These are phyloP conservation scores for Beaufortia kweichowensis DNA, from an alignment of 2,113 vertebrate species.

Conservation along the genomic window DNA sequence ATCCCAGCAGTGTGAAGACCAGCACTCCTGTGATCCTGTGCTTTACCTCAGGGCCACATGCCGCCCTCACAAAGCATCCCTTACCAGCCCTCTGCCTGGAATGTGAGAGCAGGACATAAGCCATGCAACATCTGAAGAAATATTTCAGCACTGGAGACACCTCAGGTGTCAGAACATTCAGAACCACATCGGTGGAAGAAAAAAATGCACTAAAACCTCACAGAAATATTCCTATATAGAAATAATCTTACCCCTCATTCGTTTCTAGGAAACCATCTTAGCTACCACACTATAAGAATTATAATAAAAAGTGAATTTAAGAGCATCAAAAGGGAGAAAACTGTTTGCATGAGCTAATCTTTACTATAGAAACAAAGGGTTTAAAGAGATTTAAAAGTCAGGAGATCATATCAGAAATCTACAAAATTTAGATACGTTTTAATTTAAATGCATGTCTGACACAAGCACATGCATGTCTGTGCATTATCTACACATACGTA, in stretches of 20 bases:
- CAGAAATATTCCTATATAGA: not conserved
- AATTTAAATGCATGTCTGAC: too few species aligned
- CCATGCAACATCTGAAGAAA: slow-evolving; percentile 43
- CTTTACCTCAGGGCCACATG: slow-evolving; percentile 36
- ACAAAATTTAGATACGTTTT: too few species aligned
- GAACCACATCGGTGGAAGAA: slow-evolving; percentile 28
- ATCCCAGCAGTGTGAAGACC: slow-evolving; percentile 16
- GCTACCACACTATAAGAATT: slow-evolving; percentile 27
- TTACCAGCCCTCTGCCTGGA: slow-evolving; percentile 41
- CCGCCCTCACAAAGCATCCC: slow-evolving; percentile 21
- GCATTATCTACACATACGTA: not conserved
- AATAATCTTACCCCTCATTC: not conserved
- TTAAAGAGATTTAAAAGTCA: too few species aligned
- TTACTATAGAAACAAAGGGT: not conserved
- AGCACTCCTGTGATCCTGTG: slow-evolving; percentile 25
- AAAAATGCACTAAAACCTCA: slow-evolving; percentile 3
- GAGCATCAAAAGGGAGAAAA: slow-evolving; percentile 21
- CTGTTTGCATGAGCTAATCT: slow-evolving; percentile 27
- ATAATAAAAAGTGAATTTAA: slow-evolving; percentile 30
- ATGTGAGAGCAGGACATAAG: slow-evolving; percentile 38
- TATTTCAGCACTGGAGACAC: not conserved
- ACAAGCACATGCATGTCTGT: not conserved
- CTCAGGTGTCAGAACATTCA: slow-evolving; percentile 51
- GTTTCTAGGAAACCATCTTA: slow-evolving; percentile 16
- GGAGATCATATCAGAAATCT: too few species aligned